phyloP scores from a whole-genome alignment of 64 coral and sea anemone genomes.

The Pachyseris speciosa region DNA sequence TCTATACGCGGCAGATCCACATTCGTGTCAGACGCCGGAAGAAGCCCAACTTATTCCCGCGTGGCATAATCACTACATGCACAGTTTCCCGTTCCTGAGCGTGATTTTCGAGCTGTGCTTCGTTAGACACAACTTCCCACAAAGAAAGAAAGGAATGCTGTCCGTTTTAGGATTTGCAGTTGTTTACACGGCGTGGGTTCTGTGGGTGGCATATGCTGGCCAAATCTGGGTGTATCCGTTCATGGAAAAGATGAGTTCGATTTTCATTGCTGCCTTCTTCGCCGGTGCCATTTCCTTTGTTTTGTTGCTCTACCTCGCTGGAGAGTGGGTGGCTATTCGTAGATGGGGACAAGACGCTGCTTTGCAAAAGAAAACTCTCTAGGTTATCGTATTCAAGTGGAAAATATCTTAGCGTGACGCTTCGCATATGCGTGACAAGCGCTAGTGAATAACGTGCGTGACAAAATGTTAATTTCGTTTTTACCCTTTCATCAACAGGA shows the following conservation, averaged over 20 bases:
- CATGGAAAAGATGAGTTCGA: slow-evolving; percentile 63
- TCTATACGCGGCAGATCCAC: slow-evolving; percentile 71
- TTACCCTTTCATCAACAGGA: too few relatives aligned
- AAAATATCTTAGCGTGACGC: neutral
- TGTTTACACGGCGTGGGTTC: slow-evolving; percentile 65
- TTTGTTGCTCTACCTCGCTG: slow-evolving; percentile 61
- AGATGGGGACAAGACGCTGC: neutral
- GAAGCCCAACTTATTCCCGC: slow-evolving; percentile 70
- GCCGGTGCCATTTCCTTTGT: slow-evolving; percentile 24
- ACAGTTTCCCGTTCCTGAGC: slow-evolving; percentile 71
- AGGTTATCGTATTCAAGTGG: neutral
- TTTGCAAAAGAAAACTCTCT: slow-evolving; percentile 18
- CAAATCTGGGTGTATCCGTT: slow-evolving; percentile 96
- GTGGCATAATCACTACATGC: slow-evolving; percentile 94
- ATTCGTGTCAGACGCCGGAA: slow-evolving; percentile 69
- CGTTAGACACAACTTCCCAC: slow-evolving; percentile 81
- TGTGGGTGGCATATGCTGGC: slow-evolving; percentile 65
- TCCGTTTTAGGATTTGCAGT: slow-evolving; percentile 68
- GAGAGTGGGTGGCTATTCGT: slow-evolving; percentile 33
- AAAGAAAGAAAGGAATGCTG: slow-evolving; percentile 68
- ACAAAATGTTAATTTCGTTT: too few relatives aligned
- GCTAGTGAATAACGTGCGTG: neutral
- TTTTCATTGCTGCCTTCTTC: slow-evolving; percentile 61
- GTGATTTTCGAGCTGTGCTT: slow-evolving; percentile 69
- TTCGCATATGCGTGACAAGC: neutral